Conservation (phyloP, 2,797 vertebrate genomes). For the Carcharodon carcharias region DNA sequence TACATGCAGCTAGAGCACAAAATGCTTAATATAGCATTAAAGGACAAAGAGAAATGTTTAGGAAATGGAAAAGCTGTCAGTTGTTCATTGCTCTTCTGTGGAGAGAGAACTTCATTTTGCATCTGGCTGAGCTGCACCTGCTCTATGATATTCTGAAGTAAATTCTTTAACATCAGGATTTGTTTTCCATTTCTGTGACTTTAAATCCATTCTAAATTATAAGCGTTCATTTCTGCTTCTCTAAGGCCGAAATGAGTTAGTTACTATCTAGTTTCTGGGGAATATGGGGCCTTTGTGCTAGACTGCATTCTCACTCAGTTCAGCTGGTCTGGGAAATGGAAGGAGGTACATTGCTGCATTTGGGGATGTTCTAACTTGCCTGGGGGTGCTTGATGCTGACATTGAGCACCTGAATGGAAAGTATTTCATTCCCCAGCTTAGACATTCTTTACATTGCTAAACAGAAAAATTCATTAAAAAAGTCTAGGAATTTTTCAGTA, state of each 20-base stretch:
- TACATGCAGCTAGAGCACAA: background rate
- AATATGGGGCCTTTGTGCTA: background rate
- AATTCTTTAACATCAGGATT: background rate
- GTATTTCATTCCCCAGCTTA: background rate
- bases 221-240: background rate
- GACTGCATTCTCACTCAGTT: background rate
- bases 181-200: background rate
- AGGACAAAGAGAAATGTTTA: background rate
- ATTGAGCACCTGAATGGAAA: background rate
- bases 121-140: background rate
- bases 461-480: background rate
- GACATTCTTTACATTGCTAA: background rate
- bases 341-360: background rate
- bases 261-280: background rate
- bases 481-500: background rate
- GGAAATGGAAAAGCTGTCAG: background rate
- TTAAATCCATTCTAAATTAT: background rate
- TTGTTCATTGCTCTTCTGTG: background rate
- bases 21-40: background rate
- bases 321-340: background rate
- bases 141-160: background rate
- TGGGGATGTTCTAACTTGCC: background rate
- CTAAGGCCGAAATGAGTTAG: background rate
- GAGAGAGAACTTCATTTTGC: background rate
- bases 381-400: background rate